These are phyloP conservation scores for Sthenelais limicola DNA, from an alignment of 2,888 invertebrate genomes.

Conservation along the genomic window DNA sequence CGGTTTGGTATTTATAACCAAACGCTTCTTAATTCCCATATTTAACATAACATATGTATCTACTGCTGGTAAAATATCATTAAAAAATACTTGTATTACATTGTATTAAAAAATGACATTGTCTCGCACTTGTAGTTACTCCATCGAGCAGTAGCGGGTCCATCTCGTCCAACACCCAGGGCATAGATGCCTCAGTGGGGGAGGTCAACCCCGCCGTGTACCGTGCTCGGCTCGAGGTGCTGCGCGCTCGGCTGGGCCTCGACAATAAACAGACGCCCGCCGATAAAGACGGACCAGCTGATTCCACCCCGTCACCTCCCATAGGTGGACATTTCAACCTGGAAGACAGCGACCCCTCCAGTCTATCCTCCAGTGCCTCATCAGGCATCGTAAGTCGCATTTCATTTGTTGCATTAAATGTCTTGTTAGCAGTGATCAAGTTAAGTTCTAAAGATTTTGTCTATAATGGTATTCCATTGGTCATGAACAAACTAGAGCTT, in stretches of 20 bases:
- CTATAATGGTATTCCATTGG: no score
- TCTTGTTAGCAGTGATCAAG: no score
- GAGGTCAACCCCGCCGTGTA: conserved; percentile 52
- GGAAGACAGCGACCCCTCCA: conserved; percentile 10
- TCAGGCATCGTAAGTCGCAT: conserved; percentile 25
- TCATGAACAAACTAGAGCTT: no score
- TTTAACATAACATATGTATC: no score
- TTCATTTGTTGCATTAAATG: no score
- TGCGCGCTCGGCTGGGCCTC: conserved; percentile 70
- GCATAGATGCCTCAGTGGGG: no score
- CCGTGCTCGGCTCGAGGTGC: conserved; percentile 66
- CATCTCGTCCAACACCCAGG: neutral
- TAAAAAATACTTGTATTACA: no score
- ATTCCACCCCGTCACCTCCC: neutral
- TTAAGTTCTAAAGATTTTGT: no score
- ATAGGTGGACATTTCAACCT: neutral
- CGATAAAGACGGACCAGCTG: neutral
- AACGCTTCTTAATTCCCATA: no score
- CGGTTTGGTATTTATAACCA: no score
- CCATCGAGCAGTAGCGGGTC: conserved; percentile 32
- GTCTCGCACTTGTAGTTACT: neutral
- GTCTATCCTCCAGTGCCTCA: conserved; percentile 19
- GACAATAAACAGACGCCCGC: conserved; percentile 51
- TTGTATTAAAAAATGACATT: neutral
- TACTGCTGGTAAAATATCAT: no score